Evolutionary conservation across 2,797 vertebrate species (phyloP).

Genomic region (Triplophysa bombifrons): DNA sequence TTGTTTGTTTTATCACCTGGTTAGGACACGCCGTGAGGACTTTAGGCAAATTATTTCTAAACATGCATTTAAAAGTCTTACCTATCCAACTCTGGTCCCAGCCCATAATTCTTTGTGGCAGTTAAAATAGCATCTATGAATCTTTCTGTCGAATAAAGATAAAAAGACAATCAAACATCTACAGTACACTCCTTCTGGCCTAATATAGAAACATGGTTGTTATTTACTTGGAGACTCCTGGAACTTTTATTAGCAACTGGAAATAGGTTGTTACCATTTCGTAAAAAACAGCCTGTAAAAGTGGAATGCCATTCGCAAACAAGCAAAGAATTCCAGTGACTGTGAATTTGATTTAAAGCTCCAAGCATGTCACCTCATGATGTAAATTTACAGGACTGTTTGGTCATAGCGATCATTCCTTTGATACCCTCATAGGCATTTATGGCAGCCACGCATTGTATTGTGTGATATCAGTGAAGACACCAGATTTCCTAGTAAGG

Average conservation of each 20-base stretch:
- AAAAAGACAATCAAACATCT: slow-evolving; percentile 8
- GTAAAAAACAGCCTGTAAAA: slow-evolving; percentile 48
- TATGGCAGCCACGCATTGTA: slow-evolving; percentile 23
- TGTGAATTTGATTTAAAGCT: slow-evolving; percentile 59
- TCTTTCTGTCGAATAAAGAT: slow-evolving; percentile 61
- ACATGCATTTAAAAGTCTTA: slow-evolving; percentile 46
- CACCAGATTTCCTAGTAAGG: slow-evolving; percentile 42
- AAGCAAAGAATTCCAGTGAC: slow-evolving; percentile 61
- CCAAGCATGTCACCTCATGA: slow-evolving; percentile 51
- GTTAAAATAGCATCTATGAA: slow-evolving; percentile 69
- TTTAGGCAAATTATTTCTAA: not conserved
- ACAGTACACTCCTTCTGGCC: slow-evolving; percentile 66
- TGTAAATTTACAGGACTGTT: slow-evolving; percentile 66
- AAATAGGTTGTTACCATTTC: slow-evolving; percentile 36
- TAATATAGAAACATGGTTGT: slow-evolving; percentile 38
- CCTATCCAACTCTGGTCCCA: slow-evolving; percentile 68
- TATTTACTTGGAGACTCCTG: slow-evolving; percentile 6
- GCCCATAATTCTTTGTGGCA: slow-evolving; percentile 64
- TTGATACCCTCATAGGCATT: slow-evolving; percentile 60
- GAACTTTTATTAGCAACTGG: slow-evolving; percentile 42
- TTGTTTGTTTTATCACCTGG: not conserved
- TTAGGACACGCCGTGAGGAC: not conserved
- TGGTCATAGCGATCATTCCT: slow-evolving; percentile 72
- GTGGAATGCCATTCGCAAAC: slow-evolving; percentile 59
- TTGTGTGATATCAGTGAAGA: slow-evolving; percentile 20